Percentiles rank a stretch among this genome's conserved stretches.
phyloP scores from a whole-genome alignment of 2,888 invertebrate species.

The Pharmacophagus antenor region DNA sequence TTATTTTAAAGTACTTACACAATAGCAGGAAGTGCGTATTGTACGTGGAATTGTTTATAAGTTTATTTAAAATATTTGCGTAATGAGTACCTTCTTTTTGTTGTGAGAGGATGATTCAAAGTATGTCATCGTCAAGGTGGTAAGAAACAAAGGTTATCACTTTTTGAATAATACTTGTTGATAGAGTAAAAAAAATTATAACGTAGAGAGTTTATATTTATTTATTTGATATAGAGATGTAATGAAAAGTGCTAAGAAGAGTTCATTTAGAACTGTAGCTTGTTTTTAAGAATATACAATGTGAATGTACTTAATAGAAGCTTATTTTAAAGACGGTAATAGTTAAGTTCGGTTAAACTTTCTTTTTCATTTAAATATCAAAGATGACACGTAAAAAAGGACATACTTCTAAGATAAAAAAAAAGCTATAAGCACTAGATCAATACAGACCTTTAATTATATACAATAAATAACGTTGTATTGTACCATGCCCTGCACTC shows the following conservation, averaged over 20 bases:
- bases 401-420: neutral
- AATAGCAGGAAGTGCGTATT: neutral
- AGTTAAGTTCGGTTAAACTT: too few relatives aligned
- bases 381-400: too few relatives aligned
- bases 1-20: neutral
- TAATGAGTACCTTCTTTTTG: neutral
- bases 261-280: too few relatives aligned
- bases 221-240: too few relatives aligned
- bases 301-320: too few relatives aligned
- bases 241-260: too few relatives aligned
- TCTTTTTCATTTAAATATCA: too few relatives aligned
- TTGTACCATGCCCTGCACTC: constrained; percentile 44
- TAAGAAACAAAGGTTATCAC: neutral
- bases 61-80: neutral
- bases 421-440: constrained; percentile 1
- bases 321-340: too few relatives aligned
- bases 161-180: too few relatives aligned
- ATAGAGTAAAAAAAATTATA: too few relatives aligned
- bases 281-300: too few relatives aligned
- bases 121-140: neutral
- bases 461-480: constrained; percentile 49
- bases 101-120: neutral
- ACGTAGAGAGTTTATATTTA: too few relatives aligned
- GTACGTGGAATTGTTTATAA: neutral
- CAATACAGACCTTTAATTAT: constrained; percentile 18